Evolutionary conservation across 2,797 vertebrate genomes (phyloP), one percentile per base, ranked within the genome.

Genomic region (Leucoraja ocellata): DNA sequence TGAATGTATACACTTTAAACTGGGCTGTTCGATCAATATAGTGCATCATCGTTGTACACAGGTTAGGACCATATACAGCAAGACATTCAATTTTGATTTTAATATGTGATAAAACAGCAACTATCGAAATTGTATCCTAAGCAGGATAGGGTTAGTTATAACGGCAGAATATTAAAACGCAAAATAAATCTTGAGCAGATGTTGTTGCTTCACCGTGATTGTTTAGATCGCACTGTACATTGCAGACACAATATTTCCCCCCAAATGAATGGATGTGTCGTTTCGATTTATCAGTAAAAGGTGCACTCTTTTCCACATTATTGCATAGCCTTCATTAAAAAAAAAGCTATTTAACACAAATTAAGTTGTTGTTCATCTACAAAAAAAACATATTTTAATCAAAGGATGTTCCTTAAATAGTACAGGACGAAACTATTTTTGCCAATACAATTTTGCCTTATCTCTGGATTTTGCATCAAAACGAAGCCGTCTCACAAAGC

Each of bases 1-100:
- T 28, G 71, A n/a, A 74, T 91, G 36, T 73, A 73, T 39, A 54
- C 74, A 92, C 90, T 54, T 58, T 84, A 54, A 28, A 61, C 1
- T n/a, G 7, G 46, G 21, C 61, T 76, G 14, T 74, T 54, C 36
- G 18, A 28, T 76, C 6, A 23, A 91, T 13, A 74, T 91, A 54
- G 25, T 83, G 25, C 90, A 73, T 68, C 63, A 68, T 18, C 84
- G 61, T 74, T 36, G 73, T 73, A 25, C 16, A 54, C 25, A 14
- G 25, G 68, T 91, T 91, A 91, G 46, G 71, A 23, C 68, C 28
- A 71, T 92, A 74, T 92, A 92, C 28, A 54, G 46, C 63, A 28
- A 46, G 36, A 2, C 36, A 73, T 91, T 91, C 39, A 11, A 91
- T 91, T 71, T 91, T 74, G 90, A 68, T 90, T 18, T 90, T 68